A percentile compares a stretch with the other conserved stretches of the same genome.
These are phyloP conservation scores for Phymatocera aterrima DNA, from an alignment of 2,888 invertebrate genomes.

Conservation along the genomic window DNA sequence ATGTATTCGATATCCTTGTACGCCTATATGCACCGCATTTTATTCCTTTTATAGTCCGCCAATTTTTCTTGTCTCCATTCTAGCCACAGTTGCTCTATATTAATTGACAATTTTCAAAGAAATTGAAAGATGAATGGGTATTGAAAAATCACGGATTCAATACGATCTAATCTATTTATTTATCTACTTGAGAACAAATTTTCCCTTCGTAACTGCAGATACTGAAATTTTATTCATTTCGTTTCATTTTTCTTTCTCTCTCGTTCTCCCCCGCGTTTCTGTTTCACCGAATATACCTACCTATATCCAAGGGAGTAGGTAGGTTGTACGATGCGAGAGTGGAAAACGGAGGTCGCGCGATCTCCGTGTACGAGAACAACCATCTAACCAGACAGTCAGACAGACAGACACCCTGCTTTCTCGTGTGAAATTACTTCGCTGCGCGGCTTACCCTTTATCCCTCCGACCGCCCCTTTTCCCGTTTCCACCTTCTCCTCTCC, in stretches of 20 bases:
- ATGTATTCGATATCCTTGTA: not conserved
- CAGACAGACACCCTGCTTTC: constrained; percentile 50
- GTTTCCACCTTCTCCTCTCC: constrained; percentile 54
- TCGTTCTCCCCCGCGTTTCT: not conserved
- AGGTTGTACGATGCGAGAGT: not conserved
- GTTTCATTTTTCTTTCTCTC: not conserved
- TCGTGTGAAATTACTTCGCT: constrained; percentile 74
- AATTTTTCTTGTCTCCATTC: no score
- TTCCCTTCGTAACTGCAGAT: not conserved
- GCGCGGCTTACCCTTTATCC: constrained; percentile 72
- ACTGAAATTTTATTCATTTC: not conserved
- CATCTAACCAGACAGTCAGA: constrained; percentile 22
- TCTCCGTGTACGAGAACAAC: constrained; percentile 18
- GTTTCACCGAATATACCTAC: constrained; percentile 5
- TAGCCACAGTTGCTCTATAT: no score
- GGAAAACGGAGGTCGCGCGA: not conserved
- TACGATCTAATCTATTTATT: not conserved
- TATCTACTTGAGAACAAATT: not conserved
- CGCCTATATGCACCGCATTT: no score
- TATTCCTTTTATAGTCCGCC: not conserved
- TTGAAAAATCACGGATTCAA: not conserved
- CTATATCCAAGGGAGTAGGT: not conserved
- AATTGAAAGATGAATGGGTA: not conserved
- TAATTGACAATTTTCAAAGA: no score
- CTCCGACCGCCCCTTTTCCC: constrained; percentile 55